Evolutionary conservation across 2,113 vertebrate species (phyloP), one percentile per base, ranked within the genome.

Genomic region (Malurus alboscapulatus): DNA sequence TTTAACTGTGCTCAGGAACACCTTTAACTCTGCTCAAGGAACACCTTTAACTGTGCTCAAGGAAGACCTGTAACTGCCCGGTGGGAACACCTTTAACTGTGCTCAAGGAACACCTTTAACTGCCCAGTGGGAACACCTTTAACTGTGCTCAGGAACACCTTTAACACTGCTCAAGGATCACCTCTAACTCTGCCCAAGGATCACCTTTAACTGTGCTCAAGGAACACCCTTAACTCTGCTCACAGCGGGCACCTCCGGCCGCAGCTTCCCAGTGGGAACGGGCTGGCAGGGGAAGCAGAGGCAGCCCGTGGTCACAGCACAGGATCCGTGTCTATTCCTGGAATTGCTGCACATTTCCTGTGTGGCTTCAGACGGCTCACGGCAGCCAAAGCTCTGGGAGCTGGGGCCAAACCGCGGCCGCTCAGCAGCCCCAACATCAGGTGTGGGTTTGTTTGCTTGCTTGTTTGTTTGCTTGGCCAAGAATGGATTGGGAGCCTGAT

Each of bases 301-400:
- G 79, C 59, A 87, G 29, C 75, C 92, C 83, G 95, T 0, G 89
- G 84, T 90, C 29, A 45, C 10, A 94, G 78, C 59, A 63, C n/a
- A 14, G 87, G 84, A 6, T 91, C 84, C 58, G 83, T 17, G 87
- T 91, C 93, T 83, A 21, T 88, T 96, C 93, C 93, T 96, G 95
- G 94, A 92, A 90, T 8, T 91, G 84, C 91, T 71, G 89, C 93
- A 90, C 26, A 90, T 96, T 95, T 94, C 95, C 94, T 88, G 93
- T 67, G 95, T 90, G 95, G 87, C 84, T 96, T 94, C 53, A 78
- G 84, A 66, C 55, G 9, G 77, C 87, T 86, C 94, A 92, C 93
- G 40, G 71, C 92, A 87, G 87, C 89, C 93, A 83, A 66, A 94
- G 81, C 88, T 58, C 88, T 83, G 32, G 14, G 65, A 85, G 14